phyloP scores from a whole-genome alignment of 2,797 vertebrate genomes.

The Rhinoraja longicauda region DNA sequence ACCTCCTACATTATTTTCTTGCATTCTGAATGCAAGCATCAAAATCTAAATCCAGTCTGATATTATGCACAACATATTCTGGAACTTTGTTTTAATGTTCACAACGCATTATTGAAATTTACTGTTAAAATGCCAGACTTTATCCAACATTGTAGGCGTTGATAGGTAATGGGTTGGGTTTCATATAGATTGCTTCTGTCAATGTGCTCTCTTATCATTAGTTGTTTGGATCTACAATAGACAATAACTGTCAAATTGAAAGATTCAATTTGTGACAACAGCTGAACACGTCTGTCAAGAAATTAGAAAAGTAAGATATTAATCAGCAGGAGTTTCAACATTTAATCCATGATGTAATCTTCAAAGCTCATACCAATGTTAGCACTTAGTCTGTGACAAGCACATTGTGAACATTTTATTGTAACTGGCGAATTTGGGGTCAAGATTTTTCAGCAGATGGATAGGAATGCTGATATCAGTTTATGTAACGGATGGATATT shows the following conservation, averaged over 20 bases:
- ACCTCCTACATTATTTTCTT: too few relatives aligned
- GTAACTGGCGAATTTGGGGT: background rate
- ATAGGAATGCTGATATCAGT: background rate
- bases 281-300: background rate
- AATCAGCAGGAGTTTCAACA: background rate
- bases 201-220: background rate
- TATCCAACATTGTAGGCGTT: background rate
- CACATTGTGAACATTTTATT: background rate
- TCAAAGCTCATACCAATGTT: background rate
- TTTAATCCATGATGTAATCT: background rate
- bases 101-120: background rate
- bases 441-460: background rate
- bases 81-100: background rate
- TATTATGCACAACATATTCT: background rate
- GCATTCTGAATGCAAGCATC: too few relatives aligned
- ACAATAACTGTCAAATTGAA: background rate
- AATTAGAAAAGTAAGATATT: background rate
- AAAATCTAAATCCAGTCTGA: background rate
- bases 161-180: background rate
- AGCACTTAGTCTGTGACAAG: background rate
- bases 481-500: background rate
- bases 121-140: background rate
- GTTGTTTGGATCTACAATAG: background rate
- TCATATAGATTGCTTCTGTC: background rate
- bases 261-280: background rate